These are phyloP conservation scores for Penaeus japonicus DNA, from an alignment of 1,140 invertebrate species.

Conservation along the genomic window DNA sequence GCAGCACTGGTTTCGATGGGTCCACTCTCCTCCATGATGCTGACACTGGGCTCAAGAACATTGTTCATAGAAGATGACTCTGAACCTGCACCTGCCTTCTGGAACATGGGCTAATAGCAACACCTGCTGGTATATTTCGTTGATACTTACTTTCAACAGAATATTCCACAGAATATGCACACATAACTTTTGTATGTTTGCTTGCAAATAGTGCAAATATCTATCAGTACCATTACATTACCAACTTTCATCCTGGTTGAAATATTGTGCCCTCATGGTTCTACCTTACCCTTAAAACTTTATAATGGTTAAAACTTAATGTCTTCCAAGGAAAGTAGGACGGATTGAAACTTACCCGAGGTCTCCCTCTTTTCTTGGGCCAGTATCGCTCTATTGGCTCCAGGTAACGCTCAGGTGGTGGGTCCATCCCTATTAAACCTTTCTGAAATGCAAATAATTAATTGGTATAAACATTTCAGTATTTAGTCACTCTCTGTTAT, in stretches of 20 bases:
- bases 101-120: background rate
- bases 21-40: conserved; percentile 54
- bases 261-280: too few relatives aligned
- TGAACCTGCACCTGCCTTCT: background rate
- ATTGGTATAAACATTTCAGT: too few relatives aligned
- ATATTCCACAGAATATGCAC: too few relatives aligned
- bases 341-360: conserved; percentile 24
- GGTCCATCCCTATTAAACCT: conserved; percentile 58
- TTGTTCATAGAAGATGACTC: conserved; percentile 23
- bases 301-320: background rate
- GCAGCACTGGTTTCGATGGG: conserved; percentile 33
- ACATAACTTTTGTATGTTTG: too few relatives aligned
- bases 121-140: too few relatives aligned
- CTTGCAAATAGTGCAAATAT: too few relatives aligned
- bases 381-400: conserved; percentile 57
- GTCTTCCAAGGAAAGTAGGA: background rate
- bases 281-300: too few relatives aligned
- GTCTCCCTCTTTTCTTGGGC: conserved; percentile 47
- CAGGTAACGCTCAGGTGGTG: conserved; percentile 49
- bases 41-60: conserved; percentile 49
- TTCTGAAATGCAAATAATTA: conserved; percentile 44
- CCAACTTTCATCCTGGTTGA: too few relatives aligned
- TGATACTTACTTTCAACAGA: too few relatives aligned
- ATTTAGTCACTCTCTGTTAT: too few relatives aligned
- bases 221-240: too few relatives aligned